Conservation (phyloP, 2,888 invertebrate species). For the Muscina levida region DNA sequence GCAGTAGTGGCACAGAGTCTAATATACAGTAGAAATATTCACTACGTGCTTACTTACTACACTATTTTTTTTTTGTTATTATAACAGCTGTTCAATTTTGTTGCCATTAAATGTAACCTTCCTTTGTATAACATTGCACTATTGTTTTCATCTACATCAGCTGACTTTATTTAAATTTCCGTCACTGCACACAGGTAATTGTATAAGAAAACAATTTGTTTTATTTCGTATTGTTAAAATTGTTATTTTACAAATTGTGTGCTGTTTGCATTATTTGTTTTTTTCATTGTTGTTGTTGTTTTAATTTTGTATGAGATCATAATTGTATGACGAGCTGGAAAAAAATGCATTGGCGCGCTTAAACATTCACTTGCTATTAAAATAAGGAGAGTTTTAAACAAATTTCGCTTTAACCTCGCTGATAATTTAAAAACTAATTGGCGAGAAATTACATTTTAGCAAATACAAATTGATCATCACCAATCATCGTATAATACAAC, state of each 20-base stretch:
- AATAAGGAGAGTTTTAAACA: slow-evolving; percentile 20
- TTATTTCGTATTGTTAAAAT: slow-evolving; percentile 29
- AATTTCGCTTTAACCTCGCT: slow-evolving; percentile 25
- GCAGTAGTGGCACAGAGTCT: too few species aligned
- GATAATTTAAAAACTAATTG: too few species aligned
- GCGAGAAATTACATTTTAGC: slow-evolving; percentile 7
- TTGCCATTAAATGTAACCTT: too few species aligned
- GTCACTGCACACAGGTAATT: slow-evolving; percentile 3
- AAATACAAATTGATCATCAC: neutral
- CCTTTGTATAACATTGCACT: too few species aligned
- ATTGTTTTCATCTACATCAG: too few species aligned
- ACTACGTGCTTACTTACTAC: too few species aligned
- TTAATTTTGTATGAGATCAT: neutral
- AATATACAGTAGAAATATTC: too few species aligned
- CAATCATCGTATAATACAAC: neutral
- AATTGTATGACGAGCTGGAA: neutral
- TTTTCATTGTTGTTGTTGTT: neutral
- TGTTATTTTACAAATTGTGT: slow-evolving; percentile 7
- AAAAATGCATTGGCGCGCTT: slow-evolving; percentile 6
- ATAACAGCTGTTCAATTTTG: too few species aligned
- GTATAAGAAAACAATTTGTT: slow-evolving; percentile 37
- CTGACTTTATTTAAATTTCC: slow-evolving; percentile 14
- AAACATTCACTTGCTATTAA: too few species aligned
- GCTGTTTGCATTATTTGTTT: slow-evolving; percentile 1
- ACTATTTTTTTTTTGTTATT: too few species aligned